These are phyloP conservation scores for Tautogolabrus adspersus DNA, from an alignment of 2,113 vertebrate species.

Conservation along the genomic window DNA sequence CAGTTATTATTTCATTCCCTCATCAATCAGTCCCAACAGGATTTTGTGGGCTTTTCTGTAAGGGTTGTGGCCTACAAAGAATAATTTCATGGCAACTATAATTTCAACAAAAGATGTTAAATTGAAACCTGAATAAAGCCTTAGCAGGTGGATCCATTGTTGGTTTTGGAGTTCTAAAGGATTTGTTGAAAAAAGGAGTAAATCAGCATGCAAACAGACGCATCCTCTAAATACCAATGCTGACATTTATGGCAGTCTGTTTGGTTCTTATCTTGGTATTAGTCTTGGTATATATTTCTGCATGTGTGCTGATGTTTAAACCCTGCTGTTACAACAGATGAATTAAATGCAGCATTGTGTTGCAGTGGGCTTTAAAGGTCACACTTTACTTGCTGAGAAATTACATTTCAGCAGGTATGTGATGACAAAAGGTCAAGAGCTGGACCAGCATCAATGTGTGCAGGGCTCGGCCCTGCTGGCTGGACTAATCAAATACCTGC, in stretches of 20 bases:
- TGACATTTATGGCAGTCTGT: not conserved
- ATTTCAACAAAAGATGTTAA: no score
- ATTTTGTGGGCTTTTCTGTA: no score
- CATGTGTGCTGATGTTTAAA: not conserved
- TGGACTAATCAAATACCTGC: not conserved
- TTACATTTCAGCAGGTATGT: conserved; percentile 24
- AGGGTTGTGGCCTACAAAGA: no score
- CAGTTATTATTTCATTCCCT: no score
- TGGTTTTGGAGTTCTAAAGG: not conserved
- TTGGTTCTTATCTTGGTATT: not conserved
- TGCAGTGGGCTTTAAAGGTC: conserved; percentile 37
- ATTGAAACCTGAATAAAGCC: no score
- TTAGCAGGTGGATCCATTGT: no score
- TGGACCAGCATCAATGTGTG: not conserved
- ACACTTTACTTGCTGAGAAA: conserved; percentile 11
- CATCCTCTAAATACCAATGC: not conserved
- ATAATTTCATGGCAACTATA: no score
- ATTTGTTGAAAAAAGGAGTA: not conserved
- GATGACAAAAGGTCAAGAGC: conserved; percentile 34
- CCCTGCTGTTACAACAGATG: not conserved
- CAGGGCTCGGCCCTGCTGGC: not conserved
- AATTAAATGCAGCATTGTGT: conserved; percentile 7
- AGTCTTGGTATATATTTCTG: not conserved
- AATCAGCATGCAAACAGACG: not conserved
- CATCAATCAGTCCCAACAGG: no score